phyloP scores from a whole-genome alignment of 2,797 vertebrate species.

The Sebastes hubbsi region DNA sequence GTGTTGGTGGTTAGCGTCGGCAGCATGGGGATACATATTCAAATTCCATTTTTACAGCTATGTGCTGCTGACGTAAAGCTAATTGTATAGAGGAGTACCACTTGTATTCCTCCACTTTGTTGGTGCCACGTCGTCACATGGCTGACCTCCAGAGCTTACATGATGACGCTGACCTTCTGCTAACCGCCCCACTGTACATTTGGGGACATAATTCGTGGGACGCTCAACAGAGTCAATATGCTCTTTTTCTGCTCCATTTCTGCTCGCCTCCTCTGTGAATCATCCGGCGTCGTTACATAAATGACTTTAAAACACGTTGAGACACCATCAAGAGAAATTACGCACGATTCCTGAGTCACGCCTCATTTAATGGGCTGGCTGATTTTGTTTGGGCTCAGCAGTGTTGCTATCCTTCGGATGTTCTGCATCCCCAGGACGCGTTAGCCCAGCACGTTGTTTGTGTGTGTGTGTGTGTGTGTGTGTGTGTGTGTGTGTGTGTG shows the following conservation, averaged over 20 bases:
- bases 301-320: conserved; percentile 77
- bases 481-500: neutral
- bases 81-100: conserved; percentile 30
- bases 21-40: neutral
- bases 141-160: conserved; percentile 42
- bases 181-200: conserved; percentile 53
- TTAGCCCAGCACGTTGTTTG: conserved; percentile 31
- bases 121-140: conserved; percentile 23
- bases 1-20: neutral
- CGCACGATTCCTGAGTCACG: conserved; percentile 69
- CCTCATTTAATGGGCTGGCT: conserved; percentile 70
- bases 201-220: conserved; percentile 54
- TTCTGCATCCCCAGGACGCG: conserved; percentile 55
- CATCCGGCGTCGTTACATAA: conserved; percentile 74
- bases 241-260: conserved; percentile 77
- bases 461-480: neutral
- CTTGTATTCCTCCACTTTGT: conserved; percentile 20
- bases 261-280: conserved; percentile 69
- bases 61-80: neutral
- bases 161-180: conserved; percentile 57
- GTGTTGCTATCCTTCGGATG: conserved; percentile 59
- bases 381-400: conserved; percentile 77
- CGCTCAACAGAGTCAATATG: conserved; percentile 67
- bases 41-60: conserved; percentile 5
- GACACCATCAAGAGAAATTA: conserved; percentile 78